phyloP scores from a whole-genome alignment of 1,140 invertebrate species.

The Camponotus vicinus region DNA sequence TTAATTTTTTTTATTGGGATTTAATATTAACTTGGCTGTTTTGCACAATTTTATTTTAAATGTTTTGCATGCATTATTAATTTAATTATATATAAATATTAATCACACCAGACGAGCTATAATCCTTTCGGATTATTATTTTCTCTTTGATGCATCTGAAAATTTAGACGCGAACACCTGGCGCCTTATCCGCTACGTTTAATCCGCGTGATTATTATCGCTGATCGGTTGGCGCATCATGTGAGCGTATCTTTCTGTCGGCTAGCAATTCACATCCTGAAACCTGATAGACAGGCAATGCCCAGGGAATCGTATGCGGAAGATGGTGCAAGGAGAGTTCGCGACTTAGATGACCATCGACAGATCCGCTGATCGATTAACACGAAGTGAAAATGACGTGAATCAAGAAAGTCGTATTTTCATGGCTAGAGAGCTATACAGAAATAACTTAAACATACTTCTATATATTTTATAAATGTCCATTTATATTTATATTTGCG shows the following conservation, averaged over 20 bases:
- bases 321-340: slow-evolving; percentile 45
- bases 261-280: slow-evolving; percentile 62
- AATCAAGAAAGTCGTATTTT: neutral
- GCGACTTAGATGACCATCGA: slow-evolving; percentile 59
- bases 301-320: slow-evolving; percentile 58
- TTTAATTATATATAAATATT: slow-evolving; percentile 32
- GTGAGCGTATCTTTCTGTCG: slow-evolving; percentile 42
- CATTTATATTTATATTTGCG: neutral
- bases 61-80: neutral
- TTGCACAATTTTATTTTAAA: neutral
- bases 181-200: slow-evolving; percentile 69
- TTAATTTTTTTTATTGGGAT: too few species aligned
- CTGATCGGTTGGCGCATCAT: slow-evolving; percentile 19
- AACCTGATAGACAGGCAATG: slow-evolving; percentile 64
- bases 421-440: neutral
- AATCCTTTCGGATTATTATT: slow-evolving; percentile 43
- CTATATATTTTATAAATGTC: slow-evolving; percentile 8
- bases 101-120: slow-evolving; percentile 10
- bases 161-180: slow-evolving; percentile 53
- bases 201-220: slow-evolving; percentile 79
- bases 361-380: slow-evolving; percentile 56
- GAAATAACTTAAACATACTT: neutral
- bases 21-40: neutral
- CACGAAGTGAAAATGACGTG: slow-evolving; percentile 46
- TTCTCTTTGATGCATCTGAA: slow-evolving; percentile 19